Evolutionary conservation across 2,888 invertebrate species (phyloP).

Genomic region (Pegoplata infirma): DNA sequence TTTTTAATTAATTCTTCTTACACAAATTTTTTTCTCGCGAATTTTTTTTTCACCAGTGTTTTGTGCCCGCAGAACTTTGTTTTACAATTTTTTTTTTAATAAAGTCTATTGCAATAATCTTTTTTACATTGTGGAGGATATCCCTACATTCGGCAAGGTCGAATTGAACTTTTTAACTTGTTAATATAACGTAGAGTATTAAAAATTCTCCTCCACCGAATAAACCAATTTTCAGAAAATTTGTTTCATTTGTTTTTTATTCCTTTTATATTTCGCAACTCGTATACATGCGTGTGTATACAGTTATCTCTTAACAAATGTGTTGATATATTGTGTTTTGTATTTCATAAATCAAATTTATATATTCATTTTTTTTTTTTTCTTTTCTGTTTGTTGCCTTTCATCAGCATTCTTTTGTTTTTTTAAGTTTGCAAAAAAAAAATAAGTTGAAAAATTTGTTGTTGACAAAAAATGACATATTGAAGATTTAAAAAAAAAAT

Average conservation of each 20-base stretch:
- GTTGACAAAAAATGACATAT: slow-evolving; percentile 22
- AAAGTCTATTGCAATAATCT: too few relatives aligned
- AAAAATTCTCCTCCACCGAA: too few relatives aligned
- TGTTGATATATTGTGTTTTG: not conserved
- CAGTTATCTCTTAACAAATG: not conserved
- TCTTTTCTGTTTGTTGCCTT: not conserved
- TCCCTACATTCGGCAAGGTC: too few relatives aligned
- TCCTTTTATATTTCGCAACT: not conserved
- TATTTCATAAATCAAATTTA: slow-evolving; percentile 52
- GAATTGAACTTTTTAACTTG: too few relatives aligned
- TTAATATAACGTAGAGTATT: too few relatives aligned
- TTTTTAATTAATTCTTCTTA: too few relatives aligned
- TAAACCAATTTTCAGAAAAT: too few relatives aligned
- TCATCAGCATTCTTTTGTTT: slow-evolving; percentile 32
- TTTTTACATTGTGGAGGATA: too few relatives aligned
- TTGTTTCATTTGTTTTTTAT: not conserved
- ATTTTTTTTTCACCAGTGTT: too few relatives aligned
- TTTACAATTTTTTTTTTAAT: too few relatives aligned
- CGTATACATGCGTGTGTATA: not conserved
- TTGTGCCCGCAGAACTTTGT: too few relatives aligned
- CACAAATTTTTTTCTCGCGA: too few relatives aligned
- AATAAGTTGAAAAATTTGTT: slow-evolving; percentile 3
- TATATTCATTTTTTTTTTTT: not conserved
- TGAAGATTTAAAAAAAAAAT: slow-evolving; percentile 7
- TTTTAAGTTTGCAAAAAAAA: slow-evolving; percentile 1